Conservation (phyloP, 2,113 vertebrate genomes). For the Brachirus orientalis region DNA sequence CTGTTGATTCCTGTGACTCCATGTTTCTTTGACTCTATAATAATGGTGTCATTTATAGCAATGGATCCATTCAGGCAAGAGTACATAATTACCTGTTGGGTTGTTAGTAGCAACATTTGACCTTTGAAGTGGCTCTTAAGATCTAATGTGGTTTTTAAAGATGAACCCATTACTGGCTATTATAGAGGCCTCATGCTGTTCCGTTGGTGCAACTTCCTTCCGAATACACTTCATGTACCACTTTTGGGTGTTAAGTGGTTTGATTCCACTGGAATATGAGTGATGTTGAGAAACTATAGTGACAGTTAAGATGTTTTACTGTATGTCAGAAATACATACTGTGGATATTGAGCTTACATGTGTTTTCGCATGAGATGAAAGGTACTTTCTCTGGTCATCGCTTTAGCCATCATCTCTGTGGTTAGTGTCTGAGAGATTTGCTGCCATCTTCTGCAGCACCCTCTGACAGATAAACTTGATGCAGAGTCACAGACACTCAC, state of each 20-base stretch:
- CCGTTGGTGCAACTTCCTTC: slow-evolving; percentile 49
- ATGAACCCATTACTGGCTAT: slow-evolving; percentile 63
- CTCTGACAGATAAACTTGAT: too few species aligned
- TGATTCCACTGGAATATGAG: background rate
- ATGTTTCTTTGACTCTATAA: slow-evolving; percentile 55
- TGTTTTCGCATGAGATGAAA: background rate
- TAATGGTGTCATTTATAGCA: slow-evolving; percentile 55
- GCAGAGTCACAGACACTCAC: too few species aligned
- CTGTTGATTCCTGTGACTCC: slow-evolving; percentile 30
- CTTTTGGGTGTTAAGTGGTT: background rate
- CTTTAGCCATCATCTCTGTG: background rate
- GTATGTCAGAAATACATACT: background rate
- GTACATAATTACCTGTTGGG: slow-evolving; percentile 61
- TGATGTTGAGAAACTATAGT: slow-evolving; percentile 10
- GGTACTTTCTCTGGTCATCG: background rate
- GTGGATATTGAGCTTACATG: background rate
- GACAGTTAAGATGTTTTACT: background rate
- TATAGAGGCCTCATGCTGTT: slow-evolving; percentile 42
- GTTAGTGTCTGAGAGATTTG: slow-evolving; percentile 5
- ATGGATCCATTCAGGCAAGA: slow-evolving; percentile 36
- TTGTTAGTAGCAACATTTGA: slow-evolving; percentile 49
- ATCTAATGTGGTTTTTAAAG: slow-evolving; percentile 63
- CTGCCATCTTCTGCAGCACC: background rate
- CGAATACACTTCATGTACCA: slow-evolving; percentile 32
- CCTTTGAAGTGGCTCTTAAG: slow-evolving; percentile 69